phyloP scores from a whole-genome alignment of 2,797 vertebrate genomes.

The Rhyacichthys aspro region DNA sequence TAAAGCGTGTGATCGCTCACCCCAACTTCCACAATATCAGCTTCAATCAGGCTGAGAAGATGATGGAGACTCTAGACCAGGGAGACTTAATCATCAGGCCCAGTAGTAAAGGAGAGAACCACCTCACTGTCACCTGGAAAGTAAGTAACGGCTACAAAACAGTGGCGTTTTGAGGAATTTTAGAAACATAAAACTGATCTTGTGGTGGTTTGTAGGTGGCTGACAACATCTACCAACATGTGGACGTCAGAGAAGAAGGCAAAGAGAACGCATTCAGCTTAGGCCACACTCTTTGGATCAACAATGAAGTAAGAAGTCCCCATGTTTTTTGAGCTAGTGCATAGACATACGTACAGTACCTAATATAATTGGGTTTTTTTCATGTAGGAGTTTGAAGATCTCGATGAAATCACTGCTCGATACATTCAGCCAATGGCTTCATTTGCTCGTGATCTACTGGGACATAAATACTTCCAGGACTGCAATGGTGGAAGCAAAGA shows the following conservation, averaged over 20 bases:
- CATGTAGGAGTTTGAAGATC: constrained; percentile 96
- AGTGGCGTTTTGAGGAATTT: constrained; percentile 10
- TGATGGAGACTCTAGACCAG: constrained; percentile 99
- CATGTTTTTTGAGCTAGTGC: neutral
- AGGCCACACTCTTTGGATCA: constrained; percentile 97
- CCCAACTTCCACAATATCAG: constrained; percentile 99
- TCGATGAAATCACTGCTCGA: constrained; percentile 98
- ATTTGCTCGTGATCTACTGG: constrained; percentile 93
- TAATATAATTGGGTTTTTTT: constrained; percentile 1
- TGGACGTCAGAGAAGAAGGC: constrained; percentile 96
- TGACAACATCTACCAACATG: constrained; percentile 96
- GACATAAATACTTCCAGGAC: constrained; percentile 98
- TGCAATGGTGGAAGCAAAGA: constrained; percentile 91
- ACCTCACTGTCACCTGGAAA: constrained; percentile 98
- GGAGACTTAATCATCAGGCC: constrained; percentile 97
- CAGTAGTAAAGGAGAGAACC: constrained; percentile 98
- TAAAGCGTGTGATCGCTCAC: constrained; percentile 98
- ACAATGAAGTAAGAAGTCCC: constrained; percentile 83
- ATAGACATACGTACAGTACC: constrained; percentile 7
- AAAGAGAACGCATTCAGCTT: constrained; percentile 99
- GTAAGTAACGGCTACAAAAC: constrained; percentile 51
- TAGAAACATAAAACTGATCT: constrained; percentile 1
- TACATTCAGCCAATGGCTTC: constrained; percentile 99
- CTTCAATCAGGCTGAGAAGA: constrained; percentile 99
- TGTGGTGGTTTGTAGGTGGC: constrained; percentile 78